These are phyloP conservation scores for Cricetomys ansorgei DNA, from an alignment of 2,113 vertebrate species.

Conservation along the genomic window DNA sequence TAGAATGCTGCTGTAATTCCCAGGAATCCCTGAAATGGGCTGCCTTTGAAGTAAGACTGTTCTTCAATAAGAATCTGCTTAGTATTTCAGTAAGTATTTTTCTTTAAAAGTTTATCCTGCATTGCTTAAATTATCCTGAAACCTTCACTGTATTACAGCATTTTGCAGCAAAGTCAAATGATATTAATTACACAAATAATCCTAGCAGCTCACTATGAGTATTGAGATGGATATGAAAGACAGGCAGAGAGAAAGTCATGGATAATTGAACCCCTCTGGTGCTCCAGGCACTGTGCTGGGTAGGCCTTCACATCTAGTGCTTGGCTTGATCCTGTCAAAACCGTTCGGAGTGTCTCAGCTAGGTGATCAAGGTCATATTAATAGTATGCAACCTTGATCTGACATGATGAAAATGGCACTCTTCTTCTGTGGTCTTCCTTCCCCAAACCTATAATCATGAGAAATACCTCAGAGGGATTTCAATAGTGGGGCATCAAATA, in stretches of 20 bases:
- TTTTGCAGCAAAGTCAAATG: conserved; percentile 17
- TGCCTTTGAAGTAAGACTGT: neutral
- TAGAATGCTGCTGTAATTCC: neutral
- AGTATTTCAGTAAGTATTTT: neutral
- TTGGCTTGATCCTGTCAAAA: conserved; percentile 23
- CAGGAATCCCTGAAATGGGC: neutral
- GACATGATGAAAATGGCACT: conserved; percentile 6
- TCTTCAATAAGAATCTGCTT: neutral
- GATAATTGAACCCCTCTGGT: neutral
- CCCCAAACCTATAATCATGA: neutral
- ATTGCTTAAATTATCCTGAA: conserved; percentile 8
- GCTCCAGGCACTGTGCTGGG: neutral
- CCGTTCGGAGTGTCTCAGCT: neutral
- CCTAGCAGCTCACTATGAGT: neutral
- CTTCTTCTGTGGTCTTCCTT: neutral
- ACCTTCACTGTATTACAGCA: neutral
- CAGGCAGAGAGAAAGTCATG: neutral
- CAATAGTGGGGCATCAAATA: neutral
- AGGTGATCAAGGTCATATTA: conserved; percentile 9
- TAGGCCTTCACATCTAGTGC: neutral
- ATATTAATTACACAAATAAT: conserved; percentile 49
- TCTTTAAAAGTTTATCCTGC: conserved; percentile 15
- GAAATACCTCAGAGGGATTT: conserved; percentile 32
- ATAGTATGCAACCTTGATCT: neutral
- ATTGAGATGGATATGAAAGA: neutral